Percentiles rank a stretch among this genome's conserved stretches.
Conservation (phyloP, 2,797 vertebrate genomes). For the Gastrophryne carolinensis region DNA sequence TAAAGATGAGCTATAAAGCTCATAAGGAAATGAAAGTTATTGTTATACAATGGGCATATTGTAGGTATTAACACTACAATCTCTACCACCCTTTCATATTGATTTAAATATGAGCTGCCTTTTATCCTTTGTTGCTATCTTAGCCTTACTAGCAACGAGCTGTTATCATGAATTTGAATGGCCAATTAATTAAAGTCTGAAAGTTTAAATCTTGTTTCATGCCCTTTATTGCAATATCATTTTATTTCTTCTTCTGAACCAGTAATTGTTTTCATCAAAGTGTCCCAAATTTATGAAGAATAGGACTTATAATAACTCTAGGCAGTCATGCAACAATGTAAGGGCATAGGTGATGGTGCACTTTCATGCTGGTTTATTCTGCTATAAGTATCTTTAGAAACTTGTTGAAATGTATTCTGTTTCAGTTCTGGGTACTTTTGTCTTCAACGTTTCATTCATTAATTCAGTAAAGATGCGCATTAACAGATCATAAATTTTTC, state of each 20-base stretch:
- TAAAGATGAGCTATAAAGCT: slow-evolving; percentile 33
- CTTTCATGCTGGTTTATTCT: not conserved
- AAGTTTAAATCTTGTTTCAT: slow-evolving; percentile 22
- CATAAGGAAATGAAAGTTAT: slow-evolving; percentile 37
- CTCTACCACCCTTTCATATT: slow-evolving; percentile 48
- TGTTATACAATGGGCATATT: slow-evolving; percentile 31
- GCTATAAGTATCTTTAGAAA: too few relatives aligned
- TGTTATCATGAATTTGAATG: slow-evolving; percentile 57
- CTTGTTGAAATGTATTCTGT: too few relatives aligned
- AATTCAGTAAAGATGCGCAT: not conserved
- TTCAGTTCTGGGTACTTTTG: too few relatives aligned
- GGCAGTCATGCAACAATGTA: not conserved
- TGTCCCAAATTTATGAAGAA: slow-evolving; percentile 9
- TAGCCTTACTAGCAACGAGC: slow-evolving; percentile 48
- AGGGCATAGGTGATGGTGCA: not conserved
- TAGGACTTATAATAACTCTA: not conserved
- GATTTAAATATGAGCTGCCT: slow-evolving; percentile 54
- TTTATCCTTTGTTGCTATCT: slow-evolving; percentile 54
- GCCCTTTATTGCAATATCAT: slow-evolving; percentile 21
- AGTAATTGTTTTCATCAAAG: slow-evolving; percentile 26
- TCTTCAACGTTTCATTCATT: not conserved
- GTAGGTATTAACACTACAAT: slow-evolving; percentile 45
- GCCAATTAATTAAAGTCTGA: slow-evolving; percentile 56
- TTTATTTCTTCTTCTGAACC: slow-evolving; percentile 12
- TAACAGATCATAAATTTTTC: not conserved